Base-by-base conservation (phyloP, 2,797 vertebrate genomes). In the Rhynchotus rufescens region DNA sequence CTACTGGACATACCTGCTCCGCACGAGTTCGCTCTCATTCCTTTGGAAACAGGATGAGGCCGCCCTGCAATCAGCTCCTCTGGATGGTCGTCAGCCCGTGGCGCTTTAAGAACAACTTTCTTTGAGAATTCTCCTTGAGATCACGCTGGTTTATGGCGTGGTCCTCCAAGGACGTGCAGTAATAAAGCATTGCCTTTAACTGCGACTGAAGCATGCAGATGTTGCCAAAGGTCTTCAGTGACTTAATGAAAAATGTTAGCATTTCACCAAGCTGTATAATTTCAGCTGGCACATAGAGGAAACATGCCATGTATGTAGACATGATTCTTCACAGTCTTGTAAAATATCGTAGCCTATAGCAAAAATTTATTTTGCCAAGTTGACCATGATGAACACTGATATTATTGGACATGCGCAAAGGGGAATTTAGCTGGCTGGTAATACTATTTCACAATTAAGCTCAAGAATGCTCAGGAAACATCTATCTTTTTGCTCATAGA, bases 231-330 rank as follows among this genome's bases (percentile, higher is more conserved):
- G 25, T 84, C 86, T 89, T 91, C 47, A 74, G 68, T 80, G 78
- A 91, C 73, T 40, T 78, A 54, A 90, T 84, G 86, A 86, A 93
- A 92, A 90, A 65, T 20, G 14, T 40, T 40, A 40, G 26, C 22
- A 44, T 89, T 88, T 93, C 64, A 61, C 67, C 34, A 45, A 87
- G 62, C 44, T 76, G 13, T 52, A 20, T 32, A 42, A 51, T 10
- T 89, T 60, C 66, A 87, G 71, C 40, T 85, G 87, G 88, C 82
- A 86, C 66, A 64, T 1, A 25, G 59, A 62, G 12, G 34, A 80
- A 82, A 36, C 34, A 65, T 28, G 52, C 38, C 10, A 5, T 4
- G 5, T 47, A 38, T 28, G 28, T 15, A 75, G 62, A 40, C 36
- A 64, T 12, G 61, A 6, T 20, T 22, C n/a, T 79, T 71, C 21